Evolutionary conservation across 2,797 vertebrate genomes (phyloP).

Genomic region (Poeciliopsis presidionis): DNA sequence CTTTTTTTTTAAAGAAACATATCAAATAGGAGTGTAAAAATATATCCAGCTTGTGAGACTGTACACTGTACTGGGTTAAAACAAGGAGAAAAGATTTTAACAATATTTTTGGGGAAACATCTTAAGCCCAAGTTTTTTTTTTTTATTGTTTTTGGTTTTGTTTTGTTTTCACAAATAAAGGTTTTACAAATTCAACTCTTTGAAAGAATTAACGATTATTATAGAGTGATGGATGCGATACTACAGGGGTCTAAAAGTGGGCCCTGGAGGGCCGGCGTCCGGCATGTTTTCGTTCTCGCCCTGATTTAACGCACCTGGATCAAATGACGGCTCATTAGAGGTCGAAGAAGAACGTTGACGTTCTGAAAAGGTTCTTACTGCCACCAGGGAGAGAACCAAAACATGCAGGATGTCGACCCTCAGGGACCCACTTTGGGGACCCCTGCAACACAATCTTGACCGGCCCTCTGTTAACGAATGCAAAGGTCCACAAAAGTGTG

Average conservation of each 20-base stretch:
- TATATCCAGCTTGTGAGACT: neutral
- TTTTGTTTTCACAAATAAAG: conserved; percentile 1
- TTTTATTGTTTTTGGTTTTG: neutral
- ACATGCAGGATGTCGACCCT: too few species aligned
- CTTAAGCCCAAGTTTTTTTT: neutral
- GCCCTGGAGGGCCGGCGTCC: too few species aligned
- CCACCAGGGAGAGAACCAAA: too few species aligned
- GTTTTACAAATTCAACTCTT: neutral
- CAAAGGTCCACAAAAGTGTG: too few species aligned
- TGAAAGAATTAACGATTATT: neutral
- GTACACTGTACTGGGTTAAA: neutral
- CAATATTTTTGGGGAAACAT: neutral
- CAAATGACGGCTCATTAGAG: too few species aligned
- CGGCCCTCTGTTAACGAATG: too few species aligned
- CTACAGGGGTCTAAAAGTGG: too few species aligned
- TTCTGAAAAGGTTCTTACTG: too few species aligned
- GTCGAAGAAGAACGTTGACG: too few species aligned
- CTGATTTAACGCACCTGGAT: too few species aligned
- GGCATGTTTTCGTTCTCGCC: too few species aligned
- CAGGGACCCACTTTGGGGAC: too few species aligned
- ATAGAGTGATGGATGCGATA: neutral
- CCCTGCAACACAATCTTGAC: neutral
- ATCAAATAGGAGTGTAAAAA: neutral
- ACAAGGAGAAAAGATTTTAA: neutral
- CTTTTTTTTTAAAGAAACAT: neutral